Percentiles rank a stretch among this genome's conserved stretches.
Evolutionary conservation across 2,797 vertebrate genomes (phyloP).

Genomic region (Pelochelys cantorii): DNA sequence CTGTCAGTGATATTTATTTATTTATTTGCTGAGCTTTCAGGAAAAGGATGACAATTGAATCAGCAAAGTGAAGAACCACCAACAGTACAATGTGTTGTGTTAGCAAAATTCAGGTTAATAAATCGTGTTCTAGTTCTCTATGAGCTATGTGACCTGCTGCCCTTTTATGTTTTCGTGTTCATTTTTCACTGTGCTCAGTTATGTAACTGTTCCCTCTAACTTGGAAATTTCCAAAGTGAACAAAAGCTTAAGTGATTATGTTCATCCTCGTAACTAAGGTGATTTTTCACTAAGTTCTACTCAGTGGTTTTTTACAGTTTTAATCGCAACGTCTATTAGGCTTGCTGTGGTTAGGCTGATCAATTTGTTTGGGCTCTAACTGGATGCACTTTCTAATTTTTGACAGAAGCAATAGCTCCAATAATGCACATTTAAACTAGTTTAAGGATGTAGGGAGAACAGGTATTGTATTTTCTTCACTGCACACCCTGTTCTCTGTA

Average conservation of each 20-base stretch:
- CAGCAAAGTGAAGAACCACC: not conserved
- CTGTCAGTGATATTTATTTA: not conserved
- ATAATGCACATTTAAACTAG: conserved; percentile 10
- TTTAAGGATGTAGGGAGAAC: conserved; percentile 38
- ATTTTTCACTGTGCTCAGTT: conserved; percentile 62
- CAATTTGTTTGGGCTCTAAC: conserved; percentile 1
- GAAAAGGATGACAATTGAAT: not conserved
- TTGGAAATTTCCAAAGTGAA: conserved; percentile 71
- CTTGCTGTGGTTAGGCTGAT: not conserved
- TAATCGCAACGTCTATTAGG: conserved; percentile 39
- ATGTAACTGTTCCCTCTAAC: conserved; percentile 71
- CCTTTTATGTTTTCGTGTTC: conserved; percentile 56
- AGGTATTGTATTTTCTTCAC: not conserved
- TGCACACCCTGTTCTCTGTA: not conserved
- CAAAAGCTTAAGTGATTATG: conserved; percentile 63
- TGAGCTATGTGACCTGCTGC: conserved; percentile 11
- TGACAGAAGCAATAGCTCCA: not conserved
- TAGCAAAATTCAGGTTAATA: conserved; percentile 40
- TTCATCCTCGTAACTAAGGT: conserved; percentile 17
- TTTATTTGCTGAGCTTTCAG: not conserved
- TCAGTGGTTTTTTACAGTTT: conserved; percentile 3
- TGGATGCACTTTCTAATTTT: fast-evolving
- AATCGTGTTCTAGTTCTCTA: conserved; percentile 35
- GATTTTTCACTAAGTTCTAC: conserved; percentile 43
- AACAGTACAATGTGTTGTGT: conserved; percentile 1